Percentiles rank a stretch among this genome's conserved stretches.
phyloP scores from a whole-genome alignment of 2,113 vertebrate species.

The Chaetura pelagica region DNA sequence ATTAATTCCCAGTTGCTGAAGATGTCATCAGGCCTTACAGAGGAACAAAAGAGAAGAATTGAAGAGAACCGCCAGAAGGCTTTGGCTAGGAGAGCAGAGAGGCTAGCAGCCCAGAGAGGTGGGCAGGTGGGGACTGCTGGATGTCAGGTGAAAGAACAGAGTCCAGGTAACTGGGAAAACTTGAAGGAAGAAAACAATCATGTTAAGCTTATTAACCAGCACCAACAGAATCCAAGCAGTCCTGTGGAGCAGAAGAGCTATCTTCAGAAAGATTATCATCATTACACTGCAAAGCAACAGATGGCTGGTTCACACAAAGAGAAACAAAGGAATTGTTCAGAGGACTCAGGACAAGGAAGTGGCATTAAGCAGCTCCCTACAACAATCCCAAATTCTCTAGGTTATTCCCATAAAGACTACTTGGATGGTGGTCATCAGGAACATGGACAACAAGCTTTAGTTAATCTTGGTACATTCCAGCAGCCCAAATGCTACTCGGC shows the following conservation, averaged over 20 bases:
- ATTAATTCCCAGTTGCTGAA: constrained; percentile 32
- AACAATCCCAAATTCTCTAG: not conserved
- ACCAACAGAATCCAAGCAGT: not conserved
- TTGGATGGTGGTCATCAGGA: not conserved
- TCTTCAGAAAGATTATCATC: constrained; percentile 29
- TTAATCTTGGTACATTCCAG: constrained; percentile 16
- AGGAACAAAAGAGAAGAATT: constrained; percentile 89
- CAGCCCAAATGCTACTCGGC: not conserved
- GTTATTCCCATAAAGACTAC: not conserved
- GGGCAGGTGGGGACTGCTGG: not conserved
- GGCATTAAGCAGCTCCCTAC: not conserved
- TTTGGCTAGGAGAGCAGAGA: constrained; percentile 89
- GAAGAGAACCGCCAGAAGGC: constrained; percentile 91
- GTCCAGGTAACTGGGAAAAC: not conserved
- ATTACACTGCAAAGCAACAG: constrained; percentile 9
- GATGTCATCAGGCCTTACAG: constrained; percentile 89
- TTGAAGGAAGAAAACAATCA: not conserved
- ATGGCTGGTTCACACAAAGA: not conserved
- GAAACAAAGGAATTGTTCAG: constrained; percentile 16
- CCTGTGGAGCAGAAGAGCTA: not conserved
- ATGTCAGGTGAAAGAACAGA: not conserved
- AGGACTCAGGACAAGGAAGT: not conserved
- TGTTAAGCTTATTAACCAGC: not conserved
- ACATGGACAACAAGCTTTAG: not conserved
- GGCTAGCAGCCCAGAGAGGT: constrained; percentile 73